Percentiles rank a stretch among this genome's conserved stretches.
phyloP scores from a whole-genome alignment of 2,888 invertebrate species.

The Sipha maydis region DNA sequence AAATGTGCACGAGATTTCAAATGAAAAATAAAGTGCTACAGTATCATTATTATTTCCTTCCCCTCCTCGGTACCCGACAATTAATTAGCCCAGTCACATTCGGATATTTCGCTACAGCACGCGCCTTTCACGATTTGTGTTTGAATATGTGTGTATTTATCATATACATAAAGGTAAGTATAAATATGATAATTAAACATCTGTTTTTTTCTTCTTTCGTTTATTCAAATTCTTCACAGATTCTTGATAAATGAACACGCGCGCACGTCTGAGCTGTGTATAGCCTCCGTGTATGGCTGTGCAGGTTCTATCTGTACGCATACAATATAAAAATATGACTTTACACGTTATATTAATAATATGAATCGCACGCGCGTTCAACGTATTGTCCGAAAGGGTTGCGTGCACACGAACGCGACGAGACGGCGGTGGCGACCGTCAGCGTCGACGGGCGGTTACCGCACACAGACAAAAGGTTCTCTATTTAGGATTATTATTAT shows the following conservation, averaged over 20 bases:
- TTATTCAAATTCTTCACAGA: conserved; percentile 42
- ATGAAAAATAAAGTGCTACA: background rate
- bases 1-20: conserved; percentile 26
- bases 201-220: background rate
- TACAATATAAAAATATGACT: background rate
- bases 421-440: background rate
- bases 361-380: background rate
- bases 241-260: background rate
- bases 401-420: background rate
- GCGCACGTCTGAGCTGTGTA: background rate
- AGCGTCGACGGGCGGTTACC: background rate
- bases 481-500: background rate
- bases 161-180: background rate
- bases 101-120: background rate
- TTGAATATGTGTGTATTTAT: background rate
- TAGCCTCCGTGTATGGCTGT: background rate
- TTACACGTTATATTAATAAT: background rate
- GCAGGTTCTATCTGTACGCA: background rate
- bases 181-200: background rate
- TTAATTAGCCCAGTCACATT: conserved; percentile 35
- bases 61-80: background rate
- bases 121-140: background rate
- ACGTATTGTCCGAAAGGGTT: background rate
- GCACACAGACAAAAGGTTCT: conserved; percentile 16
- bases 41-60: background rate